A percentile compares a stretch with the other conserved stretches of the same genome.
Conservation (phyloP, 1,140 invertebrate genomes). For the Pseudoatta argentina region DNA sequence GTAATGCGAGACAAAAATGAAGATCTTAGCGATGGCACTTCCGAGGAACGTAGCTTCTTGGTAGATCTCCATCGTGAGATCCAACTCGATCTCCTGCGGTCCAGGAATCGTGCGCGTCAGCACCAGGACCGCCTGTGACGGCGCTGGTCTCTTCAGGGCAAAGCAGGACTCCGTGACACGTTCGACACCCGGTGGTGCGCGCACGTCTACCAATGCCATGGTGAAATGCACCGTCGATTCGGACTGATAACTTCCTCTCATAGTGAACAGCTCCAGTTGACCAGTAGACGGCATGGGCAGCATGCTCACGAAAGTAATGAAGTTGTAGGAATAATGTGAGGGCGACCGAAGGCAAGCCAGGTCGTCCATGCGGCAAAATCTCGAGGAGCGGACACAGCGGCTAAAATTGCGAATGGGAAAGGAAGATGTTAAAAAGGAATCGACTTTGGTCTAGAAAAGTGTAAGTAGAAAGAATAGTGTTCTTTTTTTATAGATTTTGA, state of each 20-base stretch:
- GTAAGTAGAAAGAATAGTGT: too few species aligned
- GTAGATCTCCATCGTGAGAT: constrained; percentile 95
- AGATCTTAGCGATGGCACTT: constrained; percentile 93
- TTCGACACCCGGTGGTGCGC: constrained; percentile 88
- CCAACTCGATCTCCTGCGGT: constrained; percentile 95
- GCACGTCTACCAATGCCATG: constrained; percentile 89
- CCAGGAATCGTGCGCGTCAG: constrained; percentile 91
- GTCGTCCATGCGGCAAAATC: constrained; percentile 90
- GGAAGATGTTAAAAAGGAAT: too few species aligned
- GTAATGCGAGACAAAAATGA: constrained; percentile 94
- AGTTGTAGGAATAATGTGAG: constrained; percentile 95
- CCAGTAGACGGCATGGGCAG: constrained; percentile 90
- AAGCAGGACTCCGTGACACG: constrained; percentile 90
- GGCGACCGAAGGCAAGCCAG: constrained; percentile 91
- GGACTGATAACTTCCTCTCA: constrained; percentile 91
- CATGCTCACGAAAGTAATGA: constrained; percentile 95
- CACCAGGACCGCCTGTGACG: constrained; percentile 91
- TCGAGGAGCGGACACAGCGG: constrained; percentile 92
- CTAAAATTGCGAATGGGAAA: constrained; percentile 86
- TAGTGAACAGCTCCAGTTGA: constrained; percentile 93
- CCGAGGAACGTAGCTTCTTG: constrained; percentile 90
- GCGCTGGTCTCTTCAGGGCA: constrained; percentile 86
- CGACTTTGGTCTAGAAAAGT: too few species aligned
- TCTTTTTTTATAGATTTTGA: too few species aligned
- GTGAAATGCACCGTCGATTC: constrained; percentile 91